Base-by-base conservation (phyloP, 2,888 invertebrate species). In the Standfussiana lucernea region DNA sequence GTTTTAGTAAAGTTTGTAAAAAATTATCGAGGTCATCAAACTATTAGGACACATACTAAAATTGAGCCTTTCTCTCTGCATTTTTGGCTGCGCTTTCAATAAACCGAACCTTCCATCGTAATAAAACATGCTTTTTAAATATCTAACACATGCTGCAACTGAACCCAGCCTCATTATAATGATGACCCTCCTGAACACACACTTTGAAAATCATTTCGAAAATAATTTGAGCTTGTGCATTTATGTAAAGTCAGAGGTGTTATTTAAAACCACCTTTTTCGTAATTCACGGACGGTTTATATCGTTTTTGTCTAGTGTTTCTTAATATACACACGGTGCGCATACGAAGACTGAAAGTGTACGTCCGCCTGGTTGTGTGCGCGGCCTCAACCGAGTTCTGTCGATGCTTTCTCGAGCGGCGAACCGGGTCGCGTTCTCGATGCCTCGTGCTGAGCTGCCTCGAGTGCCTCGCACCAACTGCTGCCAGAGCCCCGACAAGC, bases 331-430 rank as follows among this genome's bases (percentile, higher is more conserved):
- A 89, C 89, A 91, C 89, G 85, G 90, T 90, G 90, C 91, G 92
- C 93, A 92, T 93, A 93, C 92, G 92, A 94, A 94, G 93, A 93
- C 94, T 93, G 94, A 94, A 94, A 94, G 93, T 94, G 92, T 94
- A 92, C 95, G 95, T 95, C 95, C 94, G 95, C 93, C 93, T 92
- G 89, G 93, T 89, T 89, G 91, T 93, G 93, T 93, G 93, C 91
- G 91, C 94, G 96, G 96, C 96, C 96, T 96, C 96, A 96, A 96
- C 96, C 96, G 96, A 95, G 96, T 96, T 96, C 96, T 95, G 95
- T 94, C 95, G 96, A 95, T 96, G 96, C 96, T 96, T 96, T 96
- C 96, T 96, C 96, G 95, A 92, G 94, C 94, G 95, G 92, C 94
- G 94, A 96, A 96, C 95, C 96, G 94, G 96, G 96, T 96, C 96